phyloP scores from a whole-genome alignment of 2,797 vertebrate species.

The Aythya fuligula region DNA sequence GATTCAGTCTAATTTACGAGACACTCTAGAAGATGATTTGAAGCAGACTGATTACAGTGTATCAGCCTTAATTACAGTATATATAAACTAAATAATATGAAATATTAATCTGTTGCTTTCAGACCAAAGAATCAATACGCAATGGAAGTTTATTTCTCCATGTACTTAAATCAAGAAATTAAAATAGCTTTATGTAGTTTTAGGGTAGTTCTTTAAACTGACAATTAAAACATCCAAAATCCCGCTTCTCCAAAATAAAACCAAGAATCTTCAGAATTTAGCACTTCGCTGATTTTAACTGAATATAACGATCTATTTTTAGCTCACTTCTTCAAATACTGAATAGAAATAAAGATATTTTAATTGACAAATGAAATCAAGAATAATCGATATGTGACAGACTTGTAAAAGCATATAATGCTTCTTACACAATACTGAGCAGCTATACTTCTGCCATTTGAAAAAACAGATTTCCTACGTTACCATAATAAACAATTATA shows the following conservation, averaged over 20 bases:
- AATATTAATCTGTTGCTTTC: constrained; percentile 53
- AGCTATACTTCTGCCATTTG: not conserved
- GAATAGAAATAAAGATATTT: constrained; percentile 42
- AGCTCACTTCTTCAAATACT: not conserved
- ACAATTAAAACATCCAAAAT: not conserved
- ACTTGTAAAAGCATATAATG: not conserved
- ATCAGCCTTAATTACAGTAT: constrained; percentile 58
- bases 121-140: constrained; percentile 54
- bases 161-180: constrained; percentile 26
- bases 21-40: constrained; percentile 47
- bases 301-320: not conserved
- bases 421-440: not conserved
- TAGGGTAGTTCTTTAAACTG: constrained; percentile 12
- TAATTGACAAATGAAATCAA: constrained; percentile 45
- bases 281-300: not conserved
- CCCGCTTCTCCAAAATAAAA: not conserved
- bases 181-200: constrained; percentile 48
- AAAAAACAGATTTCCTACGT: not conserved
- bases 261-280: not conserved
- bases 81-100: constrained; percentile 53
- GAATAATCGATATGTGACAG: constrained; percentile 22
- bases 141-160: constrained; percentile 1
- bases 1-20: constrained; percentile 44
- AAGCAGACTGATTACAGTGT: constrained; percentile 42
- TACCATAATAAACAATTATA: not conserved